Evolutionary conservation across 2,888 invertebrate genomes (phyloP).

Genomic region (Myopa testacea): DNA sequence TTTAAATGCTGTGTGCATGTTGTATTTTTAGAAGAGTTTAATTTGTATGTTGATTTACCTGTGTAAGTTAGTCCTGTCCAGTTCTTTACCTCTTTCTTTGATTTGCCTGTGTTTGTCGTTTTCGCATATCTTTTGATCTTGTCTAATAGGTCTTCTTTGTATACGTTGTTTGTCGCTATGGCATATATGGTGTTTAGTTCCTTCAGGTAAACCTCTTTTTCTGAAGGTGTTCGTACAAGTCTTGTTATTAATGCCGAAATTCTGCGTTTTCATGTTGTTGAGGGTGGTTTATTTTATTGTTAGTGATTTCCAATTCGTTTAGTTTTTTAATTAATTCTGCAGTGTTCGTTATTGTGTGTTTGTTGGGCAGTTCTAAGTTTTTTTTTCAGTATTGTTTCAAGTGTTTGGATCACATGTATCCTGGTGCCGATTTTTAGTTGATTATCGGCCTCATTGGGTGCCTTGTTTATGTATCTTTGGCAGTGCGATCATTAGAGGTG

Average conservation of each 20-base stretch:
- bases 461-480: no score
- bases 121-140: not conserved
- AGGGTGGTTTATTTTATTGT: not conserved
- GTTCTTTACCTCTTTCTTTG: not conserved
- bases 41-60: not conserved
- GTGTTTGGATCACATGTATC: no score
- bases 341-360: no score
- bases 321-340: no score
- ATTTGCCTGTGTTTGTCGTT: not conserved
- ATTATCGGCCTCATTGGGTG: no score
- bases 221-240: not conserved
- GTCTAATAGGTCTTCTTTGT: not conserved
- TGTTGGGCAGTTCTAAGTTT: no score
- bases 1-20: not conserved
- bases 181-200: not conserved
- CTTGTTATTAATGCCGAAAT: not conserved
- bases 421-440: no score
- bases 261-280: not conserved
- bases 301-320: no score
- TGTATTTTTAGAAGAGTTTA: not conserved
- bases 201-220: not conserved
- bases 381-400: no score
- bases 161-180: conserved; percentile 1
- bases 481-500: no score
- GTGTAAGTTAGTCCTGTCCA: not conserved